Evolutionary conservation across 2,888 invertebrate species (phyloP), one percentile per base, ranked within the genome.

Genomic region (Strigamia crassipes): DNA sequence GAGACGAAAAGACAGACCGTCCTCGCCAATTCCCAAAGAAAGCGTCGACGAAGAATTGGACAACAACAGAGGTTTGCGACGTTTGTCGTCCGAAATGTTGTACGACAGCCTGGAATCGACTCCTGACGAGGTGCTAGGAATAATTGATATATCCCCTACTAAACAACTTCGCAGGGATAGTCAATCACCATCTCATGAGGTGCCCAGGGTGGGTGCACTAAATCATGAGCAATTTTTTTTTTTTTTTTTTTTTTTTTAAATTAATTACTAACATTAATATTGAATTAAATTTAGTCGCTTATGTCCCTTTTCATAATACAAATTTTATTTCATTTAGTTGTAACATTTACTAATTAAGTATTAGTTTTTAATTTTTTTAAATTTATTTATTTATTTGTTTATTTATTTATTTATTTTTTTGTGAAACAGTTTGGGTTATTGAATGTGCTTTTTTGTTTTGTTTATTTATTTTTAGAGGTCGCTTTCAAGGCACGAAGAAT

Each of bases 401-500:
- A 38, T 38, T 38, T 38, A 38, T 38, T 38, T 82, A 9, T 66
- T 31, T 82, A 23, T 78, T 46, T 83, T 27, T 56, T 83, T 78
- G 42, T 3, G 23, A 80, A 61, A 61, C 46, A 41, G 41, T 78
- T 82, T 42, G 9, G 51, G 1, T 46, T 46, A 18, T 27, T 51
- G 46, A 15, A 13, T n/a, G 13, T 80, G 13, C 9, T 42, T 80
- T 42, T 79, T 61, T 82, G 9, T 82, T 80, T 31, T 27, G 18
- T 73, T 27, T 61, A 18, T 82, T 80, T 83, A 84, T 86, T 86
- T 87, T 87, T 89, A 94, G 93, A 92, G 92, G 89, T 89, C 93
- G 87, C 89, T 93, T 86, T 93, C 93, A 85, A 92, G 95, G 82
- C 94, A 95, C 87, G 93, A 94, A 85, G 94, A 95, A 89, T 90